Evolutionary conservation across 2,888 invertebrate species (phyloP).

Genomic region (Synanthedon tipuliformis): DNA sequence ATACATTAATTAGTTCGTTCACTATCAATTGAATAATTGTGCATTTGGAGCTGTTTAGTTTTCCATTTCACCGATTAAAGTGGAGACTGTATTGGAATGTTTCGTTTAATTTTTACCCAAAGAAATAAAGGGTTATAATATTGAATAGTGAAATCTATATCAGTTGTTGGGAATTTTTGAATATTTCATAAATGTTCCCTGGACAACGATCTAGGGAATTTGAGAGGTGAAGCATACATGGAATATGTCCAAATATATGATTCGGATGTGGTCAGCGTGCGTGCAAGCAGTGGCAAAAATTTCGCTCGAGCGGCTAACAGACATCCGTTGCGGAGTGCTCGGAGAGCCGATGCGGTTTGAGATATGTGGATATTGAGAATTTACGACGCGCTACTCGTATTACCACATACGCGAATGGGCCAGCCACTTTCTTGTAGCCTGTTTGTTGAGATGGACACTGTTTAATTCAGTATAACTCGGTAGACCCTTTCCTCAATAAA

Average conservation of each 20-base stretch:
- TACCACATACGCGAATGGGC: background rate
- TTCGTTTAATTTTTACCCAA: too few relatives aligned
- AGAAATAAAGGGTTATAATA: too few relatives aligned
- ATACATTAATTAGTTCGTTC: background rate
- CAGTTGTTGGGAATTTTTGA: too few relatives aligned
- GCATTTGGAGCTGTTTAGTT: constrained; percentile 1
- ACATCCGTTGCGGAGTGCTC: background rate
- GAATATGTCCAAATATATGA: background rate
- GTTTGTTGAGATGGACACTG: too few relatives aligned
- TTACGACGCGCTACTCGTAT: background rate
- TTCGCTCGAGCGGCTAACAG: constrained; percentile 9
- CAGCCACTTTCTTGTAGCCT: too few relatives aligned
- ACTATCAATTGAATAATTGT: constrained; percentile 2
- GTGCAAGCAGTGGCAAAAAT: constrained; percentile 10
- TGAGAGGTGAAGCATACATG: background rate
- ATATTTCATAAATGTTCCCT: background rate
- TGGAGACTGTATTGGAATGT: too few relatives aligned
- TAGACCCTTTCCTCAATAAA: too few relatives aligned
- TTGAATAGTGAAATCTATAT: too few relatives aligned
- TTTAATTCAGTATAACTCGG: too few relatives aligned
- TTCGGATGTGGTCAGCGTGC: constrained; percentile 10
- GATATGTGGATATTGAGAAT: background rate
- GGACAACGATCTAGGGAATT: background rate
- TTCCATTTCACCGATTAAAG: background rate
- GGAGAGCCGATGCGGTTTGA: background rate